Conservation (phyloP, 2,797 vertebrate species). For the Megalops cyprinoides region DNA sequence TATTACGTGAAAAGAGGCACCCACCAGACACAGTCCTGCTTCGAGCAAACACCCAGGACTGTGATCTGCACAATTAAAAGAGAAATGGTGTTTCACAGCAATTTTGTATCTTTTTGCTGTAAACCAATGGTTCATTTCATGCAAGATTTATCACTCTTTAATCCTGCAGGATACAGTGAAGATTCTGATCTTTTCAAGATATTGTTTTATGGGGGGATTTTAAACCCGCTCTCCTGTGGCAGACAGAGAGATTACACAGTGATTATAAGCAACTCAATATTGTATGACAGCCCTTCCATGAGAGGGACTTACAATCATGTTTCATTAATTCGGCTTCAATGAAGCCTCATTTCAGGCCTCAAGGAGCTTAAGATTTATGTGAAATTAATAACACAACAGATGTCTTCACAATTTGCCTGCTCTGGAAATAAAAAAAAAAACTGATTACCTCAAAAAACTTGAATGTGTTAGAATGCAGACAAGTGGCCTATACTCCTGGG, state of each 20-base stretch:
- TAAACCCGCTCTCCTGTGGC: constrained; percentile 86
- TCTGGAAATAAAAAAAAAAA: constrained; percentile 76
- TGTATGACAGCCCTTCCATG: constrained; percentile 90
- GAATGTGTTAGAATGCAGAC: constrained; percentile 77
- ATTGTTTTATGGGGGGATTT: constrained; percentile 85
- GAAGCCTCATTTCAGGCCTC: constrained; percentile 94
- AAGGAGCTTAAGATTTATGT: constrained; percentile 97
- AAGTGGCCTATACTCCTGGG: constrained; percentile 71
- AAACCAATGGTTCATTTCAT: constrained; percentile 79
- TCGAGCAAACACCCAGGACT: constrained; percentile 45
- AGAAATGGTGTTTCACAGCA: constrained; percentile 50
- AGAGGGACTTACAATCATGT: constrained; percentile 96
- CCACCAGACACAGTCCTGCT: constrained; percentile 39
- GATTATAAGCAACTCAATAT: constrained; percentile 95
- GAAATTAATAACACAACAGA: constrained; percentile 99
- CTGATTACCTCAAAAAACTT: constrained; percentile 84
- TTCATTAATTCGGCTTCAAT: constrained; percentile 98
- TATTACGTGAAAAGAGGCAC: not conserved
- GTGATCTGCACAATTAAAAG: constrained; percentile 67
- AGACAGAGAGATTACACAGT: constrained; percentile 90
- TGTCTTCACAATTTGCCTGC: constrained; percentile 90
- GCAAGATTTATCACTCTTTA: constrained; percentile 80
- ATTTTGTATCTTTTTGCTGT: constrained; percentile 73
- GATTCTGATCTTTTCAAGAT: constrained; percentile 88
- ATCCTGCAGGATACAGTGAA: constrained; percentile 83